Evolutionary conservation across 2,888 invertebrate species (phyloP).

Genomic region (Cataglyphis livida): DNA sequence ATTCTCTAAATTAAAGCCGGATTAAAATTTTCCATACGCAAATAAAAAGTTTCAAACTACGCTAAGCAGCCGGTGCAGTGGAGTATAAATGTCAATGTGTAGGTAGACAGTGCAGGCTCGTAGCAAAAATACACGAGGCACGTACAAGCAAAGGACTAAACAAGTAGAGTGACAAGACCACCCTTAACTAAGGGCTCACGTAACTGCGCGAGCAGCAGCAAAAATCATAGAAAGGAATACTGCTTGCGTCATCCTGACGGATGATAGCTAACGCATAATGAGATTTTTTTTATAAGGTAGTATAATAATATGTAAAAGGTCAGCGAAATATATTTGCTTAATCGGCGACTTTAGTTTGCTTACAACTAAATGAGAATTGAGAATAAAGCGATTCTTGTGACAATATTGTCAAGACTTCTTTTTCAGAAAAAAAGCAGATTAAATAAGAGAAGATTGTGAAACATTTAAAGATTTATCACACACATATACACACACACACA

Average conservation of each 20-base stretch:
- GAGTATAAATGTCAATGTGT: constrained; percentile 40
- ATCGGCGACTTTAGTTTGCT: not conserved
- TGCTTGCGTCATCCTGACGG: not conserved
- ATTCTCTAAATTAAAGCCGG: not conserved
- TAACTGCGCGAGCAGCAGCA: not conserved
- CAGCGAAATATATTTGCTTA: not conserved
- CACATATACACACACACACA: too few species aligned
- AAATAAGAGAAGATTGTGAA: not conserved
- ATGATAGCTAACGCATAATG: not conserved
- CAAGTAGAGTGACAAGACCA: not conserved
- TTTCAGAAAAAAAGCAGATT: not conserved
- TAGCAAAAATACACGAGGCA: constrained; percentile 22
- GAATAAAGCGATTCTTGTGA: too few species aligned
- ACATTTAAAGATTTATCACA: not conserved
- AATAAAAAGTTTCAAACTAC: not conserved
- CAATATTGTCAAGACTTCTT: not conserved
- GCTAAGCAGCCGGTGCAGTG: not conserved
- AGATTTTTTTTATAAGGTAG: not conserved
- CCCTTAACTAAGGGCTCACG: not conserved
- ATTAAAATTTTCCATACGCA: constrained; percentile 19
- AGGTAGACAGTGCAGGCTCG: constrained; percentile 12
- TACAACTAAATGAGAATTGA: not conserved
- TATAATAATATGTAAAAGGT: not conserved
- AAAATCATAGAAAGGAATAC: constrained; percentile 1
- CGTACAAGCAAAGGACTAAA: constrained; percentile 22